A percentile compares a stretch with the other conserved stretches of the same genome.
Evolutionary conservation across 2,888 invertebrate genomes (phyloP).

Genomic region (Aleiodes alternator): DNA sequence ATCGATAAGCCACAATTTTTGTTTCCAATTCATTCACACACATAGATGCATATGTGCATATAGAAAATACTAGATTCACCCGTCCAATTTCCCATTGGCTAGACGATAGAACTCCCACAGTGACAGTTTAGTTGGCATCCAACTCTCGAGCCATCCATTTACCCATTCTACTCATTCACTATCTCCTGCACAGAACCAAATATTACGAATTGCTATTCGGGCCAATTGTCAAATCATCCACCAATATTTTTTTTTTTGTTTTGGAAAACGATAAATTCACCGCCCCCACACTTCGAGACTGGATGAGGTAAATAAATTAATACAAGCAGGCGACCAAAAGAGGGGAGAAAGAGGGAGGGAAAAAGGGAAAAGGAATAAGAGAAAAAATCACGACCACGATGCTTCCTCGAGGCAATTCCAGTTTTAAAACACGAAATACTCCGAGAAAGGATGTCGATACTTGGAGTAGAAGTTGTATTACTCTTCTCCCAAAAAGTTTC

Average conservation of each 20-base stretch:
- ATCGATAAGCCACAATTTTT: conserved; percentile 19
- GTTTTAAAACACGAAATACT: conserved; percentile 18
- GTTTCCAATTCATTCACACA: conserved; percentile 7
- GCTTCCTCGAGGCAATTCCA: not conserved
- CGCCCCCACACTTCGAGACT: too few relatives aligned
- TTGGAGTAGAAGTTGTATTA: not conserved
- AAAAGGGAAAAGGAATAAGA: too few relatives aligned
- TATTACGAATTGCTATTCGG: conserved; percentile 16
- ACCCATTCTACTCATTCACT: not conserved
- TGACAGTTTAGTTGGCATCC: conserved; percentile 27
- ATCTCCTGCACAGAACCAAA: not conserved
- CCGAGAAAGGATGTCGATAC: not conserved
- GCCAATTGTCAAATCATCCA: conserved; percentile 20
- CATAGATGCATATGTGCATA: not conserved
- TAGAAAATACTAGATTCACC: not conserved
- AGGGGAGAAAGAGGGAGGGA: too few relatives aligned
- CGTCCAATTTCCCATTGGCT: conserved; percentile 24
- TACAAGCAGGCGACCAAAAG: too few relatives aligned
- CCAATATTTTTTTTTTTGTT: not conserved
- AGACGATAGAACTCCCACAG: conserved; percentile 11
- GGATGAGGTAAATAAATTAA: too few relatives aligned
- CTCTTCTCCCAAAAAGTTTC: not conserved
- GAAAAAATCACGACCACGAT: not conserved
- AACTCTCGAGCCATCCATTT: conserved; percentile 18
- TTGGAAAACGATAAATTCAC: not conserved